These are phyloP conservation scores for Mastacembelus armatus DNA, from an alignment of 2,797 vertebrate genomes.

Conservation along the genomic window DNA sequence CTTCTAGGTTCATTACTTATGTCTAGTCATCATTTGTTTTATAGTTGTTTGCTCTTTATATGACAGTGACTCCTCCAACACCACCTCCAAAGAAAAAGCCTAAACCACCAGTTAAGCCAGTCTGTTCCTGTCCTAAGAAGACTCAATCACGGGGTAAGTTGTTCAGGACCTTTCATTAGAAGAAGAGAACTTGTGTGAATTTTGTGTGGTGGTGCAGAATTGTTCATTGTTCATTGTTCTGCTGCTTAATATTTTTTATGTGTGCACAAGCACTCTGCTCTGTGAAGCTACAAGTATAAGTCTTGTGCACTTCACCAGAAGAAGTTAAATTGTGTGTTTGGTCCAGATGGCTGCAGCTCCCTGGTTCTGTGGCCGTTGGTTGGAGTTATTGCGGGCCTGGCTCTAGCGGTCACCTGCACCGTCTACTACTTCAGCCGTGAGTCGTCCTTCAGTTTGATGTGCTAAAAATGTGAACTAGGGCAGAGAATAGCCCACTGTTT, in stretches of 20 bases:
- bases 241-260: background rate
- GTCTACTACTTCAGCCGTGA: conserved; percentile 84
- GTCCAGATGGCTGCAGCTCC: conserved; percentile 55
- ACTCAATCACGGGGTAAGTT: conserved; percentile 9
- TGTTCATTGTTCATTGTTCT: background rate
- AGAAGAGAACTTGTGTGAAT: background rate
- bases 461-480: background rate
- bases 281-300: background rate
- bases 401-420: conserved; percentile 55
- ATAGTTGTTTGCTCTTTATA: conserved; percentile 8
- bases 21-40: background rate
- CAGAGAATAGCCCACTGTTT: too few relatives aligned
- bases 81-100: background rate
- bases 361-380: conserved; percentile 69
- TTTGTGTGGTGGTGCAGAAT: background rate
- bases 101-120: background rate
- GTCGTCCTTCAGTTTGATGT: conserved; percentile 38
- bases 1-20: background rate
- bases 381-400: conserved; percentile 58
- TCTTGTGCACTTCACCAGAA: background rate
- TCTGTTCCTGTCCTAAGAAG: conserved; percentile 31
- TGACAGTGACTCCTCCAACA: conserved; percentile 44
- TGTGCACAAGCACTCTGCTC: fast-evolving
- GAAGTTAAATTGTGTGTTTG: conserved; percentile 14
- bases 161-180: background rate